A percentile compares a stretch with the other conserved stretches of the same genome.
Evolutionary conservation across 2,888 invertebrate species (phyloP).

Genomic region (Tridacna crocea): DNA sequence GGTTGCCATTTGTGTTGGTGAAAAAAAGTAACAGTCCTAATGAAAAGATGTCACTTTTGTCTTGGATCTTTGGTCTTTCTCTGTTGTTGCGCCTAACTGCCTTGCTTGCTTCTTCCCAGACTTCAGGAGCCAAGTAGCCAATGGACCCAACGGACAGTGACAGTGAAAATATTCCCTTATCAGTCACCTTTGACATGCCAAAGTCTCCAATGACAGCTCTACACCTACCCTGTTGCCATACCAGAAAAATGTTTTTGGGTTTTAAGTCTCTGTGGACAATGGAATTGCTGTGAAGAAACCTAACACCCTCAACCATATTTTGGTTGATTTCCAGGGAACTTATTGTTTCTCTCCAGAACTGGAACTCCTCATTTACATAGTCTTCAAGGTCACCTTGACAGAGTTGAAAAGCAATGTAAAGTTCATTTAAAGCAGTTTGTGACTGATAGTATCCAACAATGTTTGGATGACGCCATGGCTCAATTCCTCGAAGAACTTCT

Average conservation of each 20-base stretch:
- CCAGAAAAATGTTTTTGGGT: conserved; percentile 11
- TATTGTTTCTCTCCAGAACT: conserved; percentile 14
- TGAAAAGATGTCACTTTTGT: conserved; percentile 20
- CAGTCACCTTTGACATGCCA: conserved; percentile 14
- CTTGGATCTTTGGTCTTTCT: conserved; percentile 6
- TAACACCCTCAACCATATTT: conserved; percentile 17
- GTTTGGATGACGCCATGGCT: conserved; percentile 17
- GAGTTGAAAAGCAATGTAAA: conserved; percentile 17
- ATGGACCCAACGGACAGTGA: conserved; percentile 16
- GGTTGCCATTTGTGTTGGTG: not conserved
- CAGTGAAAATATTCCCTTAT: conserved; percentile 1
- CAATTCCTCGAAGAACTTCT: not conserved
- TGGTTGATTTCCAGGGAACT: not conserved
- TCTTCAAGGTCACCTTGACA: conserved; percentile 20
- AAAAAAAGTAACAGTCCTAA: conserved; percentile 15
- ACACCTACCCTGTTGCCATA: conserved; percentile 14
- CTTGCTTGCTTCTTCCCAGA: conserved; percentile 22
- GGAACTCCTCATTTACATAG: conserved; percentile 18
- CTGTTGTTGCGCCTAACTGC: not conserved
- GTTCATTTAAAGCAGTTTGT: not conserved
- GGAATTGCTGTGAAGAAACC: conserved; percentile 12
- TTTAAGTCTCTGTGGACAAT: conserved; percentile 13
- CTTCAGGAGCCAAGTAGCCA: conserved; percentile 17
- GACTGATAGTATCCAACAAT: conserved; percentile 15
- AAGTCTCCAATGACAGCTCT: conserved; percentile 13